phyloP scores from a whole-genome alignment of 2,888 invertebrate genomes.

The Acanthacorydalis orientalis region DNA sequence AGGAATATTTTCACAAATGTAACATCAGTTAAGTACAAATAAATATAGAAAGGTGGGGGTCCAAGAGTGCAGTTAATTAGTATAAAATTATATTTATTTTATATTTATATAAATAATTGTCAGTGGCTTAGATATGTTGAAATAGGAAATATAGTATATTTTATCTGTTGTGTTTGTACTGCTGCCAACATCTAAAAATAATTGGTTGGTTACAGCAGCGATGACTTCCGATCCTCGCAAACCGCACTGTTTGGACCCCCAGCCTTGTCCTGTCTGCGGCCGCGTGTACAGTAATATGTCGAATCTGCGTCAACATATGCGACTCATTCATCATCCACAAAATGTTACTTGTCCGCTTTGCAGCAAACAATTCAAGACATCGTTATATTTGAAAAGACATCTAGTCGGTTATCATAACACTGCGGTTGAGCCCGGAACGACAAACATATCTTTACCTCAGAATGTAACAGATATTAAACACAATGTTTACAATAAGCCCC shows the following conservation, averaged over 20 bases:
- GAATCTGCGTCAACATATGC: conserved; percentile 46
- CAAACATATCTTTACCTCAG: not conserved
- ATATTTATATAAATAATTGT: no score
- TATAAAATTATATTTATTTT: no score
- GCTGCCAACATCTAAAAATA: not conserved
- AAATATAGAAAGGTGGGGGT: not conserved
- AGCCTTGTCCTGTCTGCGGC: conserved; percentile 45
- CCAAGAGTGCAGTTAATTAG: not conserved
- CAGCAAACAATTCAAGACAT: conserved; percentile 44
- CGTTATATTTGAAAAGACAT: conserved; percentile 42
- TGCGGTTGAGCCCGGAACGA: conserved; percentile 4
- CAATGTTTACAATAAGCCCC: no score
- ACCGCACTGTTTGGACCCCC: conserved; percentile 31
- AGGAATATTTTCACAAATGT: not conserved
- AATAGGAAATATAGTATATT: not conserved
- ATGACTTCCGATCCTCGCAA: conserved; percentile 24
- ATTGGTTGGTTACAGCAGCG: conserved; percentile 20
- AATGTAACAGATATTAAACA: not conserved
- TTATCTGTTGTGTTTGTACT: not conserved
- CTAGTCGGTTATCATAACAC: conserved; percentile 36
- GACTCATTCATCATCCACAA: conserved; percentile 45
- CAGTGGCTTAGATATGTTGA: no score
- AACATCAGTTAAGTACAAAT: no score
- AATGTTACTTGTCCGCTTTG: conserved; percentile 41
- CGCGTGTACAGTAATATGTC: conserved; percentile 47